phyloP scores from a whole-genome alignment of 1,140 invertebrate species.

The Armadillidium nasatum region DNA sequence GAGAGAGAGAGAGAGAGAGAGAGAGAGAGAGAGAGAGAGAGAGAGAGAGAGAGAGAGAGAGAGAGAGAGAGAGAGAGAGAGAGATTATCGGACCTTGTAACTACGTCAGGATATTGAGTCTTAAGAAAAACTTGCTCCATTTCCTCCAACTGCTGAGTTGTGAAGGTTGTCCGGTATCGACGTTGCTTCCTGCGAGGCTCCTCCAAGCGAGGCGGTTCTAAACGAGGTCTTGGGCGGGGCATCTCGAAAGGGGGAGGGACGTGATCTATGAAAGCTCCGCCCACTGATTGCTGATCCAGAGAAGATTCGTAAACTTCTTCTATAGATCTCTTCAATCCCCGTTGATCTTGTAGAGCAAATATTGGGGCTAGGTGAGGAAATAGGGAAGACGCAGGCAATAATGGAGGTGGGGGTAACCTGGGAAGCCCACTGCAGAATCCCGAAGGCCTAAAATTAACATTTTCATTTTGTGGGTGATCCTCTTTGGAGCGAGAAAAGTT shows the following conservation, averaged over 20 bases:
- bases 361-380: slow-evolving; percentile 33
- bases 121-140: slow-evolving; percentile 44
- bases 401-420: slow-evolving; percentile 45
- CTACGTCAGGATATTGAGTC: slow-evolving; percentile 42
- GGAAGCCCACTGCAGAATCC: background rate
- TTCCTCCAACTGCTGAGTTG: slow-evolving; percentile 43
- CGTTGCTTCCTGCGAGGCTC: slow-evolving; percentile 41
- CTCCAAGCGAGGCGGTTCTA: slow-evolving; percentile 37
- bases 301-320: slow-evolving; percentile 26
- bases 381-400: slow-evolving; percentile 39
- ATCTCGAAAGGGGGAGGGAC: background rate
- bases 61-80: no score
- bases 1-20: no score
- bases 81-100: slow-evolving; percentile 43
- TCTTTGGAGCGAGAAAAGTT: slow-evolving; percentile 1
- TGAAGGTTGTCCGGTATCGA: slow-evolving; percentile 42
- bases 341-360: slow-evolving; percentile 27
- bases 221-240: slow-evolving; percentile 21
- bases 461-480: background rate
- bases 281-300: slow-evolving; percentile 22
- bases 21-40: no score
- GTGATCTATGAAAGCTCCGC: slow-evolving; percentile 16
- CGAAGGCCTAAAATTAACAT: slow-evolving; percentile 1
- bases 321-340: slow-evolving; percentile 35
- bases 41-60: no score